phyloP scores from a whole-genome alignment of 2,113 vertebrate genomes.

The Paratilapia polleni region DNA sequence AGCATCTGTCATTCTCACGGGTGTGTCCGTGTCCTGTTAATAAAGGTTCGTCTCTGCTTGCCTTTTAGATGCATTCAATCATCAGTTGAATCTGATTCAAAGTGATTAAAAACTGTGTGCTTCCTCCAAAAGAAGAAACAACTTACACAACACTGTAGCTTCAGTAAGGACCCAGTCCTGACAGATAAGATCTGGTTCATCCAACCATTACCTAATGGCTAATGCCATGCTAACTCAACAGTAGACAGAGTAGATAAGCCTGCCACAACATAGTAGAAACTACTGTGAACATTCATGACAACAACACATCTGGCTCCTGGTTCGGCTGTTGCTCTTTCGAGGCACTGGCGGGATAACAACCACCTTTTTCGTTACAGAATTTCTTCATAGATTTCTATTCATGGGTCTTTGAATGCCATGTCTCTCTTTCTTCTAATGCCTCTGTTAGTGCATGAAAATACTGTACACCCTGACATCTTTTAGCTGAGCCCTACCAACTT shows the following conservation, averaged over 20 bases:
- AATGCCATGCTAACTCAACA: background rate
- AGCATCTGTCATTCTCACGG: too few relatives aligned
- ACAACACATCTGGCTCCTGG: background rate
- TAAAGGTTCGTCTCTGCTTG: too few relatives aligned
- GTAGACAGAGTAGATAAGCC: background rate
- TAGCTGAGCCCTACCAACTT: background rate
- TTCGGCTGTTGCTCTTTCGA: background rate
- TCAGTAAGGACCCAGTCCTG: too few relatives aligned
- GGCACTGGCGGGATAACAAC: background rate
- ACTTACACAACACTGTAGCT: too few relatives aligned
- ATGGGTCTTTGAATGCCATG: background rate
- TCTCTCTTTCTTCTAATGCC: background rate
- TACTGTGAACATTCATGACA: background rate
- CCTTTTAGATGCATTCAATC: too few relatives aligned
- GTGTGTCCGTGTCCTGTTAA: too few relatives aligned
- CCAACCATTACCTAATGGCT: background rate
- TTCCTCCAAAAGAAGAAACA: too few relatives aligned
- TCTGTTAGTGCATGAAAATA: background rate
- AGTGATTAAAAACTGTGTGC: too few relatives aligned
- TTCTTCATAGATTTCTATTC: background rate
- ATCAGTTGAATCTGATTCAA: too few relatives aligned
- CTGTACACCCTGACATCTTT: background rate
- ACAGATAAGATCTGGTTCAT: too few relatives aligned
- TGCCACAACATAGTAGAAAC: background rate
- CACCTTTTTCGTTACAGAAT: background rate